A percentile compares a stretch with the other conserved stretches of the same genome.
Conservation (phyloP, 1,140 invertebrate species). For the Caerostris darwini region DNA sequence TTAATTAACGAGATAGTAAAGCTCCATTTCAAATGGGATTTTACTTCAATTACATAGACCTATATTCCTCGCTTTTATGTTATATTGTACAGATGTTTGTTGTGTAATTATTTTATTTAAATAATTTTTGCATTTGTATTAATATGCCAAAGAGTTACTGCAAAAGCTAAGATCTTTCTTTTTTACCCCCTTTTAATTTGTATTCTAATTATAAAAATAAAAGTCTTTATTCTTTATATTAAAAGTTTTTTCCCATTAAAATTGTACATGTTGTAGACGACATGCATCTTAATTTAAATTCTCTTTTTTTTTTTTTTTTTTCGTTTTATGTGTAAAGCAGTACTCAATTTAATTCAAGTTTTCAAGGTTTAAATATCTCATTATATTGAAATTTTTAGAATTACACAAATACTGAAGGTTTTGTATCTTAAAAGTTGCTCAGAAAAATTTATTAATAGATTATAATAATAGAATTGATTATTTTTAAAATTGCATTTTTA, state of each 20-base stretch:
- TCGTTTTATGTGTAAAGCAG: background rate
- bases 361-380: background rate
- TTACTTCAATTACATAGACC: background rate
- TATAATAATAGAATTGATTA: too few species aligned
- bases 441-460: too few species aligned
- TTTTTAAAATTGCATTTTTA: too few species aligned
- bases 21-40: background rate
- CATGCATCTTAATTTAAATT: background rate
- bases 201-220: background rate
- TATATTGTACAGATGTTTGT: conserved; percentile 1
- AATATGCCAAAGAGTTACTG: conserved; percentile 16
- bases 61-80: background rate
- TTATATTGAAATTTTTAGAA: background rate
- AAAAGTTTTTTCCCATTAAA: background rate
- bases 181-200: background rate
- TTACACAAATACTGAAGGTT: too few species aligned
- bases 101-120: conserved; percentile 7
- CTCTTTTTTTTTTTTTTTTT: background rate
- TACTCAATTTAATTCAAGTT: background rate
- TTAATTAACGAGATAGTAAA: too few species aligned
- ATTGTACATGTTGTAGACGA: background rate
- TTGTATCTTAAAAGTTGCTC: too few species aligned
- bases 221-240: background rate
- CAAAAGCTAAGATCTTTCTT: background rate
- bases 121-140: background rate